Evolutionary conservation across 2,888 invertebrate species (phyloP).

Genomic region (Smittia aterrima): DNA sequence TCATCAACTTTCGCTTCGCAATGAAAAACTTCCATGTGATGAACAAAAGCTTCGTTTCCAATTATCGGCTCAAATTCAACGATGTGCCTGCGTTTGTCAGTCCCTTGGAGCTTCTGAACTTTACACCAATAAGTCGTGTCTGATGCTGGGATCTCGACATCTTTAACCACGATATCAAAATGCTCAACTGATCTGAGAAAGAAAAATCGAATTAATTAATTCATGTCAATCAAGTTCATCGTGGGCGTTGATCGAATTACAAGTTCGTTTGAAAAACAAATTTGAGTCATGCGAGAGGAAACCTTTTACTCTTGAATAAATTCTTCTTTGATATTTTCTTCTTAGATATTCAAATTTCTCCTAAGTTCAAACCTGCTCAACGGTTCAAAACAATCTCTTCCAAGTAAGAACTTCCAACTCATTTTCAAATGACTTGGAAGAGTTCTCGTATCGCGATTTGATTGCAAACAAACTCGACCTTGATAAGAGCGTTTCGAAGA

Average conservation of each 20-base stretch:
- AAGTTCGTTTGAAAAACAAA: too few relatives aligned
- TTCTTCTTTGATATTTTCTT: too few relatives aligned
- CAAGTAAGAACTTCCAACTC: conserved; percentile 6
- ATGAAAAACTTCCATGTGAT: conserved; percentile 98
- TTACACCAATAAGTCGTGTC: conserved; percentile 99
- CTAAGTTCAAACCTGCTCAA: too few relatives aligned
- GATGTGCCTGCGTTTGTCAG: conserved; percentile 64
- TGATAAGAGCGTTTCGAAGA: conserved; percentile 3
- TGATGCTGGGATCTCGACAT: conserved; percentile 70
- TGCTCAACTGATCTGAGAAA: conserved; percentile 56
- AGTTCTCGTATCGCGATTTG: background rate
- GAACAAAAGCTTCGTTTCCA: conserved; percentile 84
- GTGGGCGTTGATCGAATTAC: too few relatives aligned
- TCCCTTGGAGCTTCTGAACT: conserved; percentile 73
- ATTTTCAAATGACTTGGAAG: conserved; percentile 12
- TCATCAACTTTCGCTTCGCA: conserved; percentile 71
- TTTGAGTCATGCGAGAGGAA: too few relatives aligned
- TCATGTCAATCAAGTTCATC: background rate
- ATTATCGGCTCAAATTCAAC: conserved; percentile 83
- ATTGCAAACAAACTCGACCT: background rate
- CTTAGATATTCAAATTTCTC: too few relatives aligned
- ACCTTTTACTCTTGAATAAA: too few relatives aligned
- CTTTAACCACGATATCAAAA: conserved; percentile 62
- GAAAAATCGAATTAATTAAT: conserved; percentile 6
- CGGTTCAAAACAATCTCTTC: background rate